Conservation (phyloP, 2,113 vertebrate genomes). For the Oncorhynchus masou region DNA sequence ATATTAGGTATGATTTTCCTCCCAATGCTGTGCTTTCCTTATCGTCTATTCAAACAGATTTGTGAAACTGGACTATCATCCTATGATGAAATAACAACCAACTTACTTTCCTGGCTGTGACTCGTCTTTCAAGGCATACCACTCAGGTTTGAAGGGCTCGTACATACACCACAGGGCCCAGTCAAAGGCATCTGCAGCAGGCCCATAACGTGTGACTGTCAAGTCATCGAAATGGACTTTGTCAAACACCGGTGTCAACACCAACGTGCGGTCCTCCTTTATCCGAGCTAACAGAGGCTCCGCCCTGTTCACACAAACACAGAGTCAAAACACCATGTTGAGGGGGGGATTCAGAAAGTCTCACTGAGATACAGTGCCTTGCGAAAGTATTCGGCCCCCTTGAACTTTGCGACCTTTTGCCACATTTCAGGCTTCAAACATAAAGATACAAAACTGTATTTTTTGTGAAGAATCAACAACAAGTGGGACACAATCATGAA, state of each 20-base stretch:
- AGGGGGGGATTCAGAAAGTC: not conserved
- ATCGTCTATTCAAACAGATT: not conserved
- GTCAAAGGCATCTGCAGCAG: conserved; percentile 63
- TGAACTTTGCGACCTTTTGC: too few relatives aligned
- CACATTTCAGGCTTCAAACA: too few relatives aligned
- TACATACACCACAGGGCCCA: conserved; percentile 75
- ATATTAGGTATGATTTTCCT: not conserved
- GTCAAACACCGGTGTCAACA: conserved; percentile 70
- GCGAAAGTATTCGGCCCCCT: too few relatives aligned
- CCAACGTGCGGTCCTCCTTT: conserved; percentile 62
- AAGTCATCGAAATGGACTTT: conserved; percentile 63
- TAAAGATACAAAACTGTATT: too few relatives aligned
- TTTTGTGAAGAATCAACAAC: too few relatives aligned
- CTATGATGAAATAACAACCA: not conserved
- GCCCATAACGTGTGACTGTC: conserved; percentile 7
- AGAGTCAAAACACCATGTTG: not conserved
- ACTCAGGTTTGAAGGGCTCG: conserved; percentile 60
- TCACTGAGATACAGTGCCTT: not conserved
- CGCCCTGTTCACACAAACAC: conserved; percentile 49
- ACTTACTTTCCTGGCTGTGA: conserved; percentile 72
- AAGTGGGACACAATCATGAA: too few relatives aligned
- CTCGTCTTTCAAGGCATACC: conserved; percentile 53
- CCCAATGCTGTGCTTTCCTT: not conserved
- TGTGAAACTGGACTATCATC: not conserved
- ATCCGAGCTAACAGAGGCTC: conserved; percentile 71